A percentile compares a stretch with the other conserved stretches of the same genome.
Conservation (phyloP, 2,113 vertebrate genomes). For the Microcebus murinus region DNA sequence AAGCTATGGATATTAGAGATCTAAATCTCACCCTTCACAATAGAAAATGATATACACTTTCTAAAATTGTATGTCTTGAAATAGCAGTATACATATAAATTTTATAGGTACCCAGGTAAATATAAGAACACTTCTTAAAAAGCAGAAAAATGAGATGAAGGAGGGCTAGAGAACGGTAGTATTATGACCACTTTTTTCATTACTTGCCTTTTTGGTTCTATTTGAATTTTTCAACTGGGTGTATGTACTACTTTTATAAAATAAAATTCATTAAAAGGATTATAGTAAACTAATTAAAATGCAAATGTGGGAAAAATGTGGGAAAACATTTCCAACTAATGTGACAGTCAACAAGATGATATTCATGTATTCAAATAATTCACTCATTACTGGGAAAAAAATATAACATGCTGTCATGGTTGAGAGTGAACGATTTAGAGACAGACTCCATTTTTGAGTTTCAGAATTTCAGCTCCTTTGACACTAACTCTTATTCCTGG, state of each 20-base stretch:
- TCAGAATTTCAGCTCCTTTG: neutral
- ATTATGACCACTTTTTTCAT: neutral
- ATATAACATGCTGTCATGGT: neutral
- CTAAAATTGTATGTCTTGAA: neutral
- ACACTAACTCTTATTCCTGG: neutral
- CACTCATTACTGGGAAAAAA: neutral
- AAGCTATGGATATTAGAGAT: neutral
- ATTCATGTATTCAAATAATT: slow-evolving; percentile 19
- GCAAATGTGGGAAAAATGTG: neutral
- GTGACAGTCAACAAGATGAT: neutral
- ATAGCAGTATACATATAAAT: neutral
- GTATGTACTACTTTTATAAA: neutral
- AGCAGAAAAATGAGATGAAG: neutral
- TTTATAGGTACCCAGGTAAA: neutral
- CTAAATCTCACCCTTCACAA: neutral
- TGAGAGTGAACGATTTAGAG: neutral
- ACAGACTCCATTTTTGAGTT: neutral
- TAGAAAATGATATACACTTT: neutral
- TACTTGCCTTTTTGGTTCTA: neutral
- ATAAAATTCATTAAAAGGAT: neutral
- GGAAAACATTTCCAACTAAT: neutral
- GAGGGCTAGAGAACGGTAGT: neutral
- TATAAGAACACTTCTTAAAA: neutral
- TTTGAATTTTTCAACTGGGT: neutral
- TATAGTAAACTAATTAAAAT: slow-evolving; percentile 23